Evolutionary conservation across 2,113 vertebrate genomes (phyloP).

Genomic region (Hoplias malabaricus): DNA sequence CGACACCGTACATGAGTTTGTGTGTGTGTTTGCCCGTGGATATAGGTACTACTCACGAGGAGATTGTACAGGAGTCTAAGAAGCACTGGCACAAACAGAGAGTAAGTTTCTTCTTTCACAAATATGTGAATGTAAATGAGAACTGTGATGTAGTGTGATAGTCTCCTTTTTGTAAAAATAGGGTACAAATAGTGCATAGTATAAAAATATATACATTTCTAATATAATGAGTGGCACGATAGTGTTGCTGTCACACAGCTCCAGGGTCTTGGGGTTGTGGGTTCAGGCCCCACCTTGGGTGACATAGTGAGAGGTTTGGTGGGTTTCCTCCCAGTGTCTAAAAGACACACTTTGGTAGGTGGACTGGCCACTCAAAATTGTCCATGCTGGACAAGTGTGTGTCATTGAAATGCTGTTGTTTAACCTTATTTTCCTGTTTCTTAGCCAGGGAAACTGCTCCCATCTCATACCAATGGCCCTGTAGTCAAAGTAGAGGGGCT

Average conservation of each 20-base stretch:
- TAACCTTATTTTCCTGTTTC: not conserved
- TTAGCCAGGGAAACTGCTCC: not conserved
- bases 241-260: not conserved
- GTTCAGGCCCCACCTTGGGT: no score
- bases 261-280: not conserved
- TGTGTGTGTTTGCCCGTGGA: constrained; percentile 41
- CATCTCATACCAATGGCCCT: constrained; percentile 18
- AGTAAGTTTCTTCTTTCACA: constrained; percentile 16
- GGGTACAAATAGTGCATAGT: no score
- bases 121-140: no score
- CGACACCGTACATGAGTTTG: constrained; percentile 1
- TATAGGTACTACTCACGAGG: constrained; percentile 84
- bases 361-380: no score
- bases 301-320: no score
- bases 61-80: constrained; percentile 88
- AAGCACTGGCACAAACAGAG: constrained; percentile 82
- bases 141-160: no score
- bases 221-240: not conserved
- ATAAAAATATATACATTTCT: not conserved
- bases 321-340: no score
- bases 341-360: no score
- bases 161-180: no score
- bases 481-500: constrained; percentile 7
- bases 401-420: not conserved
- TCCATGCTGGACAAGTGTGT: no score